Percentiles rank a stretch among this genome's conserved stretches.
Conservation (phyloP, 2,888 invertebrate genomes). For the Argyra leucocephala region DNA sequence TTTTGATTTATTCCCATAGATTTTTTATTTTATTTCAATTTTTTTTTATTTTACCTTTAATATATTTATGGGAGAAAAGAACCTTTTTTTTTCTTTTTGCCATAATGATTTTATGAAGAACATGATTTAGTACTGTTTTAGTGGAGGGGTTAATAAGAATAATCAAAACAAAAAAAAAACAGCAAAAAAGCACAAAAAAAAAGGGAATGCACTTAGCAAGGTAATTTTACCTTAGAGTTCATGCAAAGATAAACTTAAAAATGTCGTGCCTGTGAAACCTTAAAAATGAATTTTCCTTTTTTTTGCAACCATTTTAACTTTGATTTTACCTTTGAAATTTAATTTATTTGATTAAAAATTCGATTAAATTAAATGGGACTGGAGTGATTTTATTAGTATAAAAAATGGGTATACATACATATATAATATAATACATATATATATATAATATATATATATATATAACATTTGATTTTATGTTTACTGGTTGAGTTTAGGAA, state of each 20-base stretch:
- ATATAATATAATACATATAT: no score
- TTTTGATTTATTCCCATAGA: neutral
- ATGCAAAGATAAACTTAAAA: neutral
- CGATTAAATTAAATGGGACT: neutral
- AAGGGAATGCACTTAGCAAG: neutral
- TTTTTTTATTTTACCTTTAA: neutral
- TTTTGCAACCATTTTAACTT: neutral
- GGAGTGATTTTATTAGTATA: neutral
- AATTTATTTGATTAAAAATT: neutral
- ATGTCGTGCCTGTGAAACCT: conserved; percentile 8
- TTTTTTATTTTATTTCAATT: neutral
- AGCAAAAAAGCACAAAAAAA: no score
- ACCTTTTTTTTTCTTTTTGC: neutral
- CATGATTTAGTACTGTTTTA: neutral
- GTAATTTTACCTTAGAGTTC: neutral
- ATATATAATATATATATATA: no score
- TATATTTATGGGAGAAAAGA: neutral
- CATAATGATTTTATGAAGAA: neutral
- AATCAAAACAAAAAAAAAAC: neutral
- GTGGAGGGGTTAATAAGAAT: neutral
- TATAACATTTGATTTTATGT: no score
- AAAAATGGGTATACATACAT: no score
- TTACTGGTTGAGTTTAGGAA: no score
- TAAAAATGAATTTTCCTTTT: neutral
- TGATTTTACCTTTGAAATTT: neutral